These are phyloP conservation scores for Sisyra terminalis DNA, from an alignment of 2,888 invertebrate species.

Conservation along the genomic window DNA sequence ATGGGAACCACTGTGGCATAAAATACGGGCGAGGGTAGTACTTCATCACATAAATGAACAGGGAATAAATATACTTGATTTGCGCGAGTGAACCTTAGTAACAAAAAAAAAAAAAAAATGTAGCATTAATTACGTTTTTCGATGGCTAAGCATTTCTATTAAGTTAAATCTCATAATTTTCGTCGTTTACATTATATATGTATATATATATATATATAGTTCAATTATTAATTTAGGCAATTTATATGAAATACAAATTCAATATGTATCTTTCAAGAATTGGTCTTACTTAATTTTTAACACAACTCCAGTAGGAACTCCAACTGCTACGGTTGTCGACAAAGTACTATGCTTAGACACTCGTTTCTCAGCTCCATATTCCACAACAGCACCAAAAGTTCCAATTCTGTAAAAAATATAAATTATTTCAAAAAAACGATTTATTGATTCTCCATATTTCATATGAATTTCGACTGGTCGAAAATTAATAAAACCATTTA, in stretches of 20 bases:
- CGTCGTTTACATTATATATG: too few species aligned
- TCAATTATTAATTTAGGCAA: too few species aligned
- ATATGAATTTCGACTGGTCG: too few species aligned
- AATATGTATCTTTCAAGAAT: not conserved
- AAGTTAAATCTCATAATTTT: too few species aligned
- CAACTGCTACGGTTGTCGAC: slow-evolving; percentile 70
- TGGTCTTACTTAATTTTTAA: slow-evolving; percentile 63
- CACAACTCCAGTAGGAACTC: slow-evolving; percentile 75
- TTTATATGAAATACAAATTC: too few species aligned
- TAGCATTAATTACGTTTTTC: slow-evolving; percentile 2
- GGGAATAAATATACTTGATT: slow-evolving; percentile 80
- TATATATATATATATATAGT: too few species aligned
- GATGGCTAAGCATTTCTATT: too few species aligned
- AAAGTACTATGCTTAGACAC: slow-evolving; percentile 79
- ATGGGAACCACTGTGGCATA: slow-evolving; percentile 85
- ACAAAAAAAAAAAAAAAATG: slow-evolving; percentile 7
- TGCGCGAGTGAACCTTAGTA: slow-evolving; percentile 60
- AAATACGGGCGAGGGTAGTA: slow-evolving; percentile 78
- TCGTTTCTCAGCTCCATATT: slow-evolving; percentile 87
- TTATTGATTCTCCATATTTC: too few species aligned
- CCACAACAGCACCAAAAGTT: slow-evolving; percentile 71
- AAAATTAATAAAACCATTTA: not conserved
- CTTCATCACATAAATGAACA: slow-evolving; percentile 78
- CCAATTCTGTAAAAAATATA: slow-evolving; percentile 45
- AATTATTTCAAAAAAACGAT: not conserved